Conservation (phyloP, 2,113 vertebrate genomes). For the Vidua chalybeata region DNA sequence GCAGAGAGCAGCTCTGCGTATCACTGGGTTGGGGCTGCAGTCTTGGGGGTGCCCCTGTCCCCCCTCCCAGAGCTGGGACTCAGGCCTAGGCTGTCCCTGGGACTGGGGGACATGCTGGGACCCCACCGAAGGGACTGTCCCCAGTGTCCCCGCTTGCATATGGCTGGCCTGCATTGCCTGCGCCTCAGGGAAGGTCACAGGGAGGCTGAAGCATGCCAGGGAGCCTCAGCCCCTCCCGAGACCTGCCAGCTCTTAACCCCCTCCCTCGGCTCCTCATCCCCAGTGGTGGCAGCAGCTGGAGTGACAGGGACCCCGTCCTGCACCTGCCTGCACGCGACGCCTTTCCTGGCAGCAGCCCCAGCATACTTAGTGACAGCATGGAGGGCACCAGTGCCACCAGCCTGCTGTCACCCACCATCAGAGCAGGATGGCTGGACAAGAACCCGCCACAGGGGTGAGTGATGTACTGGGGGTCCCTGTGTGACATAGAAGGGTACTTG, state of each 20-base stretch:
- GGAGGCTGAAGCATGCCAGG: neutral
- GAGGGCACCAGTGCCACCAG: conserved; percentile 28
- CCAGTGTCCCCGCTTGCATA: neutral
- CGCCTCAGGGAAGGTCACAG: neutral
- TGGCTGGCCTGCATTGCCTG: neutral
- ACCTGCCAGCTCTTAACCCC: neutral
- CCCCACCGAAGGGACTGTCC: neutral
- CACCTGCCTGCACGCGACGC: accelerated
- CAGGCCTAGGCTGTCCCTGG: neutral
- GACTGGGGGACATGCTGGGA: accelerated
- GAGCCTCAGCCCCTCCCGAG: neutral
- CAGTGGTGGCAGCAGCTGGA: conserved; percentile 63
- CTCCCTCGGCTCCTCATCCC: neutral
- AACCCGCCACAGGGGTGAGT: conserved; percentile 92
- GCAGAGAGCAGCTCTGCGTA: accelerated
- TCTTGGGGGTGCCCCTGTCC: neutral
- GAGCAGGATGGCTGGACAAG: conserved; percentile 92
- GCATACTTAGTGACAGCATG: neutral
- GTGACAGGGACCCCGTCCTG: neutral
- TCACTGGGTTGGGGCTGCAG: neutral
- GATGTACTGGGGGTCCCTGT: neutral
- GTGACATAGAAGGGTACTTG: neutral
- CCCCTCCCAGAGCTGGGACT: neutral
- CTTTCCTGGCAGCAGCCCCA: neutral
- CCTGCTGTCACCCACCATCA: conserved; percentile 73